A percentile compares a stretch with the other conserved stretches of the same genome.
phyloP scores from a whole-genome alignment of 2,113 vertebrate species.

The Malurus cyaneus region DNA sequence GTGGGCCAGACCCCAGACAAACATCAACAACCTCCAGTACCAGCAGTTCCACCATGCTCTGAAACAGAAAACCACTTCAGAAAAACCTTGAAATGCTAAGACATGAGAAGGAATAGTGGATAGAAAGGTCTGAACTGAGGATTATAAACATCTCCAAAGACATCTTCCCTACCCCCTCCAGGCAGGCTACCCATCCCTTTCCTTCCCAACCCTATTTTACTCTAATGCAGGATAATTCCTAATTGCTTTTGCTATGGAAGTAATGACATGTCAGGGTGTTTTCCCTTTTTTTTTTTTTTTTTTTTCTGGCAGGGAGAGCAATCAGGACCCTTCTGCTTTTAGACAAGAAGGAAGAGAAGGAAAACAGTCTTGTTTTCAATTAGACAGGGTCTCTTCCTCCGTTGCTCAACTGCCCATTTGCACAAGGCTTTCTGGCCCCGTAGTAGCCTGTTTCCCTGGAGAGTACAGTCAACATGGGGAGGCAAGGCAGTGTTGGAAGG shows the following conservation, averaged over 20 bases:
- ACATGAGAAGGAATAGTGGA: not conserved
- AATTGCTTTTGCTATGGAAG: not conserved
- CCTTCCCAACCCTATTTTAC: not conserved
- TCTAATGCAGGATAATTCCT: not conserved
- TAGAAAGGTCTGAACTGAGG: not conserved
- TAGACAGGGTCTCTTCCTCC: constrained; percentile 21
- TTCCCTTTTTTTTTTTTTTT: not conserved
- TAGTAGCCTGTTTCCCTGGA: constrained; percentile 32
- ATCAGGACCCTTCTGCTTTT: not conserved
- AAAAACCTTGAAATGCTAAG: not conserved
- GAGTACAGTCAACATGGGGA: constrained; percentile 19
- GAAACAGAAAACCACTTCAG: not conserved
- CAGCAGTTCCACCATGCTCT: not conserved
- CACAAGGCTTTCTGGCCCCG: constrained; percentile 48
- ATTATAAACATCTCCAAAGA: not conserved
- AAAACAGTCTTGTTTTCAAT: constrained; percentile 46
- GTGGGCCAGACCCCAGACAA: not conserved
- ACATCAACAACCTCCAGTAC: not conserved
- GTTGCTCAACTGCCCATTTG: constrained; percentile 33
- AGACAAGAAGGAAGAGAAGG: not conserved
- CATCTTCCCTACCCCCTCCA: not conserved
- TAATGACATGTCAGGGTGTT: not conserved
- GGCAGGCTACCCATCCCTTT: not conserved
- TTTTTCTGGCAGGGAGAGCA: not conserved
- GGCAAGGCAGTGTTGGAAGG: constrained; percentile 59